Base-by-base conservation (phyloP, 2,113 vertebrate genomes). In the Emydura subglobosa region DNA sequence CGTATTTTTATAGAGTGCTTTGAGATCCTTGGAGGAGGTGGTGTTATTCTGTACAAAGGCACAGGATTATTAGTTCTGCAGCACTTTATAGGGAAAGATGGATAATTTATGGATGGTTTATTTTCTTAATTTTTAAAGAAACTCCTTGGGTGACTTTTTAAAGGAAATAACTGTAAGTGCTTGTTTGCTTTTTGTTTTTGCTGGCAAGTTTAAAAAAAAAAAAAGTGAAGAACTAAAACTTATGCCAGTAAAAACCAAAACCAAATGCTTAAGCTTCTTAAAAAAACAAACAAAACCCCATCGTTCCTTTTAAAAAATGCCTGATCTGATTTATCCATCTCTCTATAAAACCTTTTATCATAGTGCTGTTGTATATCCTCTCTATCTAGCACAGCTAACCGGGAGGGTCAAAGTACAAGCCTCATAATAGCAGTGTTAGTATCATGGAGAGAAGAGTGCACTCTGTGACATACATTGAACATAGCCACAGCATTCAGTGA, bases 291-390 rank as follows among this genome's bases (percentile, higher is more conserved):
- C 61, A 68, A 10, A 68, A 68, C 17, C 34, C 34, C 16, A n/a
- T 68, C 19, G 17, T n/a, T 68, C 31, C 61, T 68, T 31, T n/a
- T 9, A 68, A 61, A n/a, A 68, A n/a, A 47, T 47, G 7, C 4
- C 17, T 68, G 61, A 2, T 59, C n/a, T 0, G 6, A 1, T 1
- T 87, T 68, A 12, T 3, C 39, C 24, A 11, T 50, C 7, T 22
- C 82, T 93, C n/a, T 9, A 84, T 87, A 25, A n/a, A 87, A 68
- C 80, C 7, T 24, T 85, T 9, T 13, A 49, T 7, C 19, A 2
- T 57, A 29, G 27, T 6, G 4, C 6, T 76, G 1, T 6, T 92
- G 10, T n/a, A 31, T 91, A 9, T 68, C 13, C n/a, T 54, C 6
- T n/a, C 84, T n/a, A 76, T 31, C 53, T 78, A 1, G 7, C 42